phyloP scores from a whole-genome alignment of 2,797 vertebrate species.

The Anguilla megastoma region DNA sequence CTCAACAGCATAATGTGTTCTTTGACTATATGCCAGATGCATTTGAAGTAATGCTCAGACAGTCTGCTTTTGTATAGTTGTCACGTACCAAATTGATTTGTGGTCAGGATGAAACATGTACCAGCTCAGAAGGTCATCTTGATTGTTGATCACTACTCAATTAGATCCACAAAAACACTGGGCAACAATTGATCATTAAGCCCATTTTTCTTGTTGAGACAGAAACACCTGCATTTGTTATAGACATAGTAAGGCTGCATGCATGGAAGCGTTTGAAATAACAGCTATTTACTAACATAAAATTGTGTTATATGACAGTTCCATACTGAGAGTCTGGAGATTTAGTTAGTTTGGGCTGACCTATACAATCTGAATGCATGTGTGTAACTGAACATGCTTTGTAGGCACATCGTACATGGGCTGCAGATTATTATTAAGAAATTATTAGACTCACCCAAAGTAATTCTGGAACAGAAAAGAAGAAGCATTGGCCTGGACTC shows the following conservation, averaged over 20 bases:
- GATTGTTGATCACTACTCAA: neutral
- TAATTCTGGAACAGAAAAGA: neutral
- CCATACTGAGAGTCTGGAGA: neutral
- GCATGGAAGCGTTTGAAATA: neutral
- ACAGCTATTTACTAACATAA: neutral
- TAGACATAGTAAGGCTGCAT: neutral
- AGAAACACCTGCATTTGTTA: neutral
- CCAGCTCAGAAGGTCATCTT: neutral
- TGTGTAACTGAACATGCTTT: too few species aligned
- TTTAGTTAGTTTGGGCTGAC: neutral
- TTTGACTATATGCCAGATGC: neutral
- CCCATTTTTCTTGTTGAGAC: neutral
- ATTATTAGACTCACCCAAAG: neutral
- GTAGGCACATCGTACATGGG: too few species aligned
- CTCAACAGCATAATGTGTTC: neutral
- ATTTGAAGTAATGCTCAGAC: neutral
- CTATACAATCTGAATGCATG: too few species aligned
- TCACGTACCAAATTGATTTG: neutral
- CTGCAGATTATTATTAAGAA: too few species aligned
- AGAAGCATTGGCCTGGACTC: neutral
- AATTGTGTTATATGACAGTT: neutral
- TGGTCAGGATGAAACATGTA: neutral
- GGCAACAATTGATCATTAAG: constrained; percentile 16
- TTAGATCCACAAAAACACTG: neutral
- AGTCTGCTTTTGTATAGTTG: neutral